A percentile compares a stretch with the other conserved stretches of the same genome.
phyloP scores from a whole-genome alignment of 1,140 invertebrate genomes.

The Dysdera silvatica region DNA sequence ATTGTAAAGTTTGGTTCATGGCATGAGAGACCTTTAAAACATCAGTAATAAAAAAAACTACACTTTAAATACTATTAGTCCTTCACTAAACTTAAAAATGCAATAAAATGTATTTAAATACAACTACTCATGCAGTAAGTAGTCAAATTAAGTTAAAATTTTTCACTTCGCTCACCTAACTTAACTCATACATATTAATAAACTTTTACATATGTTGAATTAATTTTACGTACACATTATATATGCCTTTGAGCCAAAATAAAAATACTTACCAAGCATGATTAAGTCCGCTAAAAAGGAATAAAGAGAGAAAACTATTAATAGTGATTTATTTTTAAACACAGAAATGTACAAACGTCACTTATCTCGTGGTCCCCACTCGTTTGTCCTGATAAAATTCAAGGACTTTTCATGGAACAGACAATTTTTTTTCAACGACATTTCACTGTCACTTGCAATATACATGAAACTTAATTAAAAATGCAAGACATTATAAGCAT shows the following conservation, averaged over 20 bases:
- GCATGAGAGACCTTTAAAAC: slow-evolving; percentile 91
- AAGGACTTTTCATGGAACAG: too few relatives aligned
- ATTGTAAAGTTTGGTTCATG: slow-evolving; percentile 99
- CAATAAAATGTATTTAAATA: background rate
- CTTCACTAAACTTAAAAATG: background rate
- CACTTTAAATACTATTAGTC: background rate
- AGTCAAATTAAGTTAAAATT: too few relatives aligned
- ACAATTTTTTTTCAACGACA: too few relatives aligned
- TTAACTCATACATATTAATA: too few relatives aligned
- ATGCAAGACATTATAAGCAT: too few relatives aligned
- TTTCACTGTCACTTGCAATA: too few relatives aligned
- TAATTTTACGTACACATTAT: background rate
- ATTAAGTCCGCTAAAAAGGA: slow-evolving; percentile 35
- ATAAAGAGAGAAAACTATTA: background rate
- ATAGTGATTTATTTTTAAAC: background rate
- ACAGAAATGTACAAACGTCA: slow-evolving; percentile 29
- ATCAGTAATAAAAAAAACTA: slow-evolving; percentile 57
- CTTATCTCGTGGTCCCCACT: too few relatives aligned
- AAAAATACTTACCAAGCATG: slow-evolving; percentile 33
- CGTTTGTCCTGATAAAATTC: too few relatives aligned
- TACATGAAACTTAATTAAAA: too few relatives aligned
- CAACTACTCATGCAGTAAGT: too few relatives aligned
- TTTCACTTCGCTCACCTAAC: too few relatives aligned
- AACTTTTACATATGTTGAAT: background rate
- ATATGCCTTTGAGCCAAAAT: background rate